Evolutionary conservation across 1,140 invertebrate genomes (phyloP), one percentile per base, ranked within the genome.

Genomic region (Myzus persicae): DNA sequence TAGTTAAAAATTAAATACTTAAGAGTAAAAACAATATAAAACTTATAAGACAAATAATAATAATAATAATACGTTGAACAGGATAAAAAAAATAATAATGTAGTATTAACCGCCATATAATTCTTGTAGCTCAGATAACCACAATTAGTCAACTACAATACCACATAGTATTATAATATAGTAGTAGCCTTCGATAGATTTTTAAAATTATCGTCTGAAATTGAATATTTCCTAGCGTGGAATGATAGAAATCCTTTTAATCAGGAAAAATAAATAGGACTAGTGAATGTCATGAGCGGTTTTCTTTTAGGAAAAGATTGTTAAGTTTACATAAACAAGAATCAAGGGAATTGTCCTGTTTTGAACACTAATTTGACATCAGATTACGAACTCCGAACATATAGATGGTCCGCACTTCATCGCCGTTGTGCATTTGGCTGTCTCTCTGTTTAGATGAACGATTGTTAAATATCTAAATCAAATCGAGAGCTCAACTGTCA

Each of bases 401-500:
- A 26, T 40, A 26, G 36, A 88, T 88, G 46, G 44, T 48, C n/a
- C 24, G 20, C 8, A 51, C n/a, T 22, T 36, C n/a, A 51, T n/a
- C 44, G 20, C n/a, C n/a, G 7, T 51, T 42, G 38, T 40, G 20
- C 8, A n/a, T 24, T 88, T 24, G n/a, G 20, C 46, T 36, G 46
- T 36, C 20, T 88, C 46, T 36, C 36, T 88, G 20, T 48, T 88
- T 88, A 88, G 87, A 88, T 36, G 31, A n/a, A 88, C 46, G n/a
- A 89, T 42, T 36, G 26, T 38, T 92, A 92, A 14, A 92, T 44
- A 82, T 82, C 90, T 48, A 92, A 48, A 38, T 92, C 90, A 38
- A 92, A 46, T 38, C 26, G 59, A 82, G 67, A 46, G 67, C 90
- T 92, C 67, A 92, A 92, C 46, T 82, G 67, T 96, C 95, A 96